Base-by-base conservation (phyloP, 2,888 invertebrate species). In the Drosophila stalkeri region DNA sequence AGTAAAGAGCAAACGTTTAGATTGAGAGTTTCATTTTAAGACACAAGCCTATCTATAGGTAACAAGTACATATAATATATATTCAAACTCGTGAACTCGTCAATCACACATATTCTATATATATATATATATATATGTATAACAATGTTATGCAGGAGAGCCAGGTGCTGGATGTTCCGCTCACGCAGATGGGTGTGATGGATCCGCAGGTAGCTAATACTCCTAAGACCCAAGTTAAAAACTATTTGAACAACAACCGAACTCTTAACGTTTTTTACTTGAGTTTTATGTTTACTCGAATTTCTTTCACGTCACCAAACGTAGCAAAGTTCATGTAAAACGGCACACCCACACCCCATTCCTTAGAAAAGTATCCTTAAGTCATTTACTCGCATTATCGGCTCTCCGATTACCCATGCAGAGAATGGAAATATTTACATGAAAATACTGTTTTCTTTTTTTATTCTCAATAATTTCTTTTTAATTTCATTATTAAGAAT, bases 121-220 rank as follows among this genome's bases (percentile, higher is more conserved):
- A 69, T 70, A 65, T 62, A 61, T 27, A 23, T 5, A 27, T 72
- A 49, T 49, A 49, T n/a, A 64, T 65, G 51, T 80, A 67, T 80
- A 85, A 86, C 79, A 73, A 87, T 85, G 87, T 87, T 90, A 89
- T 87, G 89, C 93, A 93, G 93, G 93, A 96, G 97, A 97, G 95
- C 95, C 96, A 94, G 97, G 97, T 94, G 95, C 95, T 93, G 97
- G 97, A 94, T 97, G 97, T 95, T 96, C 97, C 93, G 97, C 97
- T 93, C 97, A 97, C 94, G 96, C 97, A 94, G 97, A 97, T 94
- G 97, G 97, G 95, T 97, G 97, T 95, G 97, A 97, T 94, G 97
- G 97, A 94, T 96, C 97, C 94, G 96, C 97, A 97, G 96, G 95
- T 96, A 95, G 93, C 93, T 91, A 91, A 81, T 82, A 76, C 80